Conservation (phyloP, 1,140 invertebrate genomes). For the Zaprionus taronus region DNA sequence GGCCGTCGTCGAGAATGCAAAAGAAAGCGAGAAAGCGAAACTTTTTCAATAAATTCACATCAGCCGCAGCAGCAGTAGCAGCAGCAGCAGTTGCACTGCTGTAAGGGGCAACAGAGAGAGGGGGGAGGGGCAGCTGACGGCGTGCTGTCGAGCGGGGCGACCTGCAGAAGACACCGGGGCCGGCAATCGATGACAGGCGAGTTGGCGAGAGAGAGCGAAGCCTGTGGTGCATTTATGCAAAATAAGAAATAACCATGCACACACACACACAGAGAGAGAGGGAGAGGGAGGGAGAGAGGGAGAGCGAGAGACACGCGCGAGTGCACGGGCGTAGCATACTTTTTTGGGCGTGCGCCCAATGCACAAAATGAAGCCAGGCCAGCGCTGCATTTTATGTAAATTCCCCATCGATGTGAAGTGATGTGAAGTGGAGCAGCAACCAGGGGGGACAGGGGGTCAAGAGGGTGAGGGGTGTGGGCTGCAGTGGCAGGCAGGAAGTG, state of each 20-base stretch:
- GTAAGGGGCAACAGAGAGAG: neutral
- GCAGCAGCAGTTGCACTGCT: neutral
- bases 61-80: slow-evolving; percentile 57
- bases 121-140: slow-evolving; percentile 1
- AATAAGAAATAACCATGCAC: slow-evolving; percentile 77
- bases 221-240: slow-evolving; percentile 81
- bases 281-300: slow-evolving; percentile 32
- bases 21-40: slow-evolving; percentile 70
- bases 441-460: neutral
- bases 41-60: slow-evolving; percentile 82
- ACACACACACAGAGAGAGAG: slow-evolving; percentile 40
- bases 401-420: slow-evolving; percentile 59
- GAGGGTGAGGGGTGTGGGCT: neutral
- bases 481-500: neutral
- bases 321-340: slow-evolving; percentile 55
- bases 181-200: slow-evolving; percentile 78
- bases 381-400: slow-evolving; percentile 73
- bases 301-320: slow-evolving; percentile 48
- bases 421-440: slow-evolving; percentile 44
- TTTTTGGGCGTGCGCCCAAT: slow-evolving; percentile 62
- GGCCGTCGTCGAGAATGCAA: slow-evolving; percentile 57
- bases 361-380: slow-evolving; percentile 61
- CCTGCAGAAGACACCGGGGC: slow-evolving; percentile 63
- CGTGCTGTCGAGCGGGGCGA: slow-evolving; percentile 44
- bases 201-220: slow-evolving; percentile 66